These are phyloP conservation scores for Tyria jacobaeae DNA, from an alignment of 2,888 invertebrate species.

Conservation along the genomic window DNA sequence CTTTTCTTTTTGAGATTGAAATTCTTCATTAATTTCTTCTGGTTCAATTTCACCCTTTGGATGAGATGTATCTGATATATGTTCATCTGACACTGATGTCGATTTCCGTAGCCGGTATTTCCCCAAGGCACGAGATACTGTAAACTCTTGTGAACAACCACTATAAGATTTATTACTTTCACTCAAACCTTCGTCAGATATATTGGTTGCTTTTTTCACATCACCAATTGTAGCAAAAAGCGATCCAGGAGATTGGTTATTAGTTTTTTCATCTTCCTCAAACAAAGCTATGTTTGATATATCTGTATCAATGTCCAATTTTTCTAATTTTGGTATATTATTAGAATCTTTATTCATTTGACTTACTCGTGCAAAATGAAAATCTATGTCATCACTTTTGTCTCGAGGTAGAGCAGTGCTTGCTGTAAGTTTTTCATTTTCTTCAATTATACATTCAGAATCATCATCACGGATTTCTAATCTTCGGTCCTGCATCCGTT, in stretches of 20 bases:
- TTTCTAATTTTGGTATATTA: slow-evolving; percentile 80
- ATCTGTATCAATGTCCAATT: slow-evolving; percentile 87
- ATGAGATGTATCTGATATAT: slow-evolving; percentile 83
- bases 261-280: slow-evolving; percentile 88
- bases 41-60: slow-evolving; percentile 69
- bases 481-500: slow-evolving; percentile 77
- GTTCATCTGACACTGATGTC: slow-evolving; percentile 90
- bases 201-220: slow-evolving; percentile 87
- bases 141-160: slow-evolving; percentile 93
- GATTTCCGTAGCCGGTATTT: slow-evolving; percentile 92
- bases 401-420: slow-evolving; percentile 70
- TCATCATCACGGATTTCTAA: slow-evolving; percentile 72
- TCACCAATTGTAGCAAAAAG: slow-evolving; percentile 92
- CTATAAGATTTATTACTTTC: slow-evolving; percentile 86
- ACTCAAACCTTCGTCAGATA: slow-evolving; percentile 87
- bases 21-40: slow-evolving; percentile 62
- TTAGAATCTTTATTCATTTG: slow-evolving; percentile 79
- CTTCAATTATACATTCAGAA: slow-evolving; percentile 69
- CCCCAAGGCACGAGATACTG: slow-evolving; percentile 93
- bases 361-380: slow-evolving; percentile 84
- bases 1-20: slow-evolving; percentile 65
- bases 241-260: slow-evolving; percentile 88
- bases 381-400: slow-evolving; percentile 83
- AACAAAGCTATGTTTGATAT: slow-evolving; percentile 86
- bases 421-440: slow-evolving; percentile 66